Conservation (phyloP, 1,140 invertebrate species). For the Neodiprion fabricii region DNA sequence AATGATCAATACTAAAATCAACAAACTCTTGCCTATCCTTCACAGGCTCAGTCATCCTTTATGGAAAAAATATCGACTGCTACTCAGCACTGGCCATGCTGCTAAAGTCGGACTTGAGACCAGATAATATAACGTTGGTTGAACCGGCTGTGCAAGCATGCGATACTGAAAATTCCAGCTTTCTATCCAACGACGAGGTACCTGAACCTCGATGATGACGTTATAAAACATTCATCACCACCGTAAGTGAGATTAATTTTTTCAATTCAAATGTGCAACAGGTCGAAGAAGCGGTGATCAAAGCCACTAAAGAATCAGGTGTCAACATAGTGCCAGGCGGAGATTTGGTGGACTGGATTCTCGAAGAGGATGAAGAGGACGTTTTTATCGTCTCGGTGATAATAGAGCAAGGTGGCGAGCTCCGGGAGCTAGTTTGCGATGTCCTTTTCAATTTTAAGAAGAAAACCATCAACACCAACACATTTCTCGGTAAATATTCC, state of each 20-base stretch:
- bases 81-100: slow-evolving; percentile 67
- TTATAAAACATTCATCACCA: slow-evolving; percentile 31
- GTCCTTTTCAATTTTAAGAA: slow-evolving; percentile 36
- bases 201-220: slow-evolving; percentile 42
- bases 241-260: background rate
- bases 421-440: slow-evolving; percentile 32
- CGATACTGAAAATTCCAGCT: slow-evolving; percentile 34
- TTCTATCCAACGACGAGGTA: slow-evolving; percentile 58
- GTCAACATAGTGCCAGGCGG: slow-evolving; percentile 35
- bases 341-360: slow-evolving; percentile 34
- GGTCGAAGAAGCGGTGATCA: slow-evolving; percentile 37
- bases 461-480: slow-evolving; percentile 42
- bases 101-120: slow-evolving; percentile 60
- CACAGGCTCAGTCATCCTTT: slow-evolving; percentile 63
- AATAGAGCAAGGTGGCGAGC: slow-evolving; percentile 24
- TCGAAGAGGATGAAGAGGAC: slow-evolving; percentile 17
- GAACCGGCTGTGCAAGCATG: slow-evolving; percentile 60
- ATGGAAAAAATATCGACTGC: slow-evolving; percentile 67
- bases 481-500: slow-evolving; percentile 57
- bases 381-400: slow-evolving; percentile 29
- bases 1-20: background rate
- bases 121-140: slow-evolving; percentile 62
- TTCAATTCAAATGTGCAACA: slow-evolving; percentile 11
- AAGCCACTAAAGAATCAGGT: slow-evolving; percentile 29
- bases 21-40: slow-evolving; percentile 8